Evolutionary conservation across 2,888 invertebrate genomes (phyloP).

Genomic region (Dione juno): DNA sequence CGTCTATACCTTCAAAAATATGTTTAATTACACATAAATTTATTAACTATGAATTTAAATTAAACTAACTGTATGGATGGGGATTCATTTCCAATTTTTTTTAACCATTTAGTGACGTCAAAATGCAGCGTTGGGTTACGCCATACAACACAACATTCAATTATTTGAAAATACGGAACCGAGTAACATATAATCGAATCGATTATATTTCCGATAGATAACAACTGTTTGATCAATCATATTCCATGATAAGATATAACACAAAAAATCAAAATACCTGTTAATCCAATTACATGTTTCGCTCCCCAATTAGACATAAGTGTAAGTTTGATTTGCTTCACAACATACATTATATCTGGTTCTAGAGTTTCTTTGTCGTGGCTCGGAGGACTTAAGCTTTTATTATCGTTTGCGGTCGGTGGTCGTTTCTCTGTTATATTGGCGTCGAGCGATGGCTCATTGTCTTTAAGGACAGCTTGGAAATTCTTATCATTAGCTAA

Average conservation of each 20-base stretch:
- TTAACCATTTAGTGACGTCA: no score
- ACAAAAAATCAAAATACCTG: slow-evolving; percentile 65
- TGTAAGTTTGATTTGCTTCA: slow-evolving; percentile 79
- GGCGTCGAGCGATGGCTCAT: slow-evolving; percentile 60
- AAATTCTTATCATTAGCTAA: slow-evolving; percentile 72
- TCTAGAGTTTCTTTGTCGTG: slow-evolving; percentile 53
- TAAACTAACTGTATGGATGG: no score
- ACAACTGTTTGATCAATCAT: no score
- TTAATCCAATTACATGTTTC: slow-evolving; percentile 83
- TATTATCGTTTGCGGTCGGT: slow-evolving; percentile 80
- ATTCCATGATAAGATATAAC: no score
- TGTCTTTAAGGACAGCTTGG: slow-evolving; percentile 71
- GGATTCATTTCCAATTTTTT: no score
- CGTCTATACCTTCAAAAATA: slow-evolving; percentile 75
- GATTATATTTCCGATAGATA: no score
- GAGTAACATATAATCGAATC: no score
- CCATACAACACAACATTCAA: no score
- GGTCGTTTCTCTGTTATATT: slow-evolving; percentile 79
- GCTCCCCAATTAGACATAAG: slow-evolving; percentile 87
- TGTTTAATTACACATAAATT: no score
- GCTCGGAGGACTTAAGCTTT: slow-evolving; percentile 57
- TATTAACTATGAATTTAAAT: no score
- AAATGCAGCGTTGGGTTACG: no score
- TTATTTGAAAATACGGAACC: no score
- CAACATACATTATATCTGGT: slow-evolving; percentile 63